A percentile compares a stretch with the other conserved stretches of the same genome.
Conservation (phyloP, 2,797 vertebrate species). For the Cryptoblepharus egeriae region DNA sequence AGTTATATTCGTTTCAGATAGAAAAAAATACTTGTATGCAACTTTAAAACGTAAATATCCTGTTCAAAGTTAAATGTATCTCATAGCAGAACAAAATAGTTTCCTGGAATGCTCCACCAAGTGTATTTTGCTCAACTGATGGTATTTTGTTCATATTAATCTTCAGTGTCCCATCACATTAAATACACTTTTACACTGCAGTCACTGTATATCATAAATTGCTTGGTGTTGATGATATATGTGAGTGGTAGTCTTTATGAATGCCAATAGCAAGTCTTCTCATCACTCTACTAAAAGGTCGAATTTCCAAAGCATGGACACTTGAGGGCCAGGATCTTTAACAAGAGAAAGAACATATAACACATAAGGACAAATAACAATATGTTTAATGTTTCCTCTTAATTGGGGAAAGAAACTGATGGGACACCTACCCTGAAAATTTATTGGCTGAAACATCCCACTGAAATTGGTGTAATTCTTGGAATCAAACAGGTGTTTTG, state of each 20-base stretch:
- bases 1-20: background rate
- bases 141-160: slow-evolving; percentile 4
- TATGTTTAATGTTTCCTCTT: slow-evolving; percentile 48
- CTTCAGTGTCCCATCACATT: slow-evolving; percentile 21
- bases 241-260: slow-evolving; percentile 18
- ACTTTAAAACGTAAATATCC: background rate
- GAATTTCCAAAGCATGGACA: slow-evolving; percentile 12
- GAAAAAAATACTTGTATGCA: background rate
- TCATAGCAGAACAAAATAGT: background rate
- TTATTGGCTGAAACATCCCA: slow-evolving; percentile 52
- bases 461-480: slow-evolving; percentile 55
- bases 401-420: slow-evolving; percentile 58
- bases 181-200: slow-evolving; percentile 25
- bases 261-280: slow-evolving; percentile 31
- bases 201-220: background rate
- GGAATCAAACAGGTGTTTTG: slow-evolving; percentile 63
- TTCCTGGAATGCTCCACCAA: background rate
- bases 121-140: slow-evolving; percentile 6
- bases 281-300: slow-evolving; percentile 12
- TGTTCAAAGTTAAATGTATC: background rate
- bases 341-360: slow-evolving; percentile 35
- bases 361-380: slow-evolving; percentile 24
- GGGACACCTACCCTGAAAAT: slow-evolving; percentile 48
- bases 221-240: slow-evolving; percentile 30
- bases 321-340: background rate